Evolutionary conservation across 2,888 invertebrate genomes (phyloP), one percentile per base, ranked within the genome.

Genomic region (Hydrotaea diabolus): DNA sequence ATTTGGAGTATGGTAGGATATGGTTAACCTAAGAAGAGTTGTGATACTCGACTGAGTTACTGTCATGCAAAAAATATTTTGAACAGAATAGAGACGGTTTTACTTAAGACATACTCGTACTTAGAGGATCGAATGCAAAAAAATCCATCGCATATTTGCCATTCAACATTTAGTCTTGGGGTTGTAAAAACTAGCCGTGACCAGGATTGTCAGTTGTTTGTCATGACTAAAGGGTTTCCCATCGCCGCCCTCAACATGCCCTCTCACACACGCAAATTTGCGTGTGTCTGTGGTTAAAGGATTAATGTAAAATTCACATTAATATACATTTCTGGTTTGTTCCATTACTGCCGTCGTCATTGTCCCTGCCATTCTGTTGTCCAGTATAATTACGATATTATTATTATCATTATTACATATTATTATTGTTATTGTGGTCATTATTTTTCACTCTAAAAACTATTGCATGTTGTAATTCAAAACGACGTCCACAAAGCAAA

Each of bases 351-450:
- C 3, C 31, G 15, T 43, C 46, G 39, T 23, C 21, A 0, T 46
- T 75, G 15, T 59, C 39, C 77, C 46, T 73, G 77, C 21, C 55
- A 46, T 39, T 69, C 62, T 77, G 64, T 77, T 75, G 74, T 75
- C 72, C 84, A 76, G 78, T 75, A 71, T 84, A 84, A 84, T 84
- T 84, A 66, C 76, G 71, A 84, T 76, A 81, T 81, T 80, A 84
- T 84, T 77, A 82, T 82, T 79, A 78, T 81, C 62, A 81, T 84
- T 39, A 78, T 81, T 81, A 77, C 31, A 83, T 74, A 80, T 80
- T 79, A 83, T 83, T 76, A 82, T 82, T 78, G 75, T 81, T 78
- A 81, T 81, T 81, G 84, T 84, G 81, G 84, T 84, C 26, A 78
- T 84, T 81, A 78, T 81, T 78, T 81, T 81, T 72, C 59, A 76